Evolutionary conservation across 2,113 vertebrate genomes (phyloP).

Genomic region (Cyphomyrus discorhynchus): DNA sequence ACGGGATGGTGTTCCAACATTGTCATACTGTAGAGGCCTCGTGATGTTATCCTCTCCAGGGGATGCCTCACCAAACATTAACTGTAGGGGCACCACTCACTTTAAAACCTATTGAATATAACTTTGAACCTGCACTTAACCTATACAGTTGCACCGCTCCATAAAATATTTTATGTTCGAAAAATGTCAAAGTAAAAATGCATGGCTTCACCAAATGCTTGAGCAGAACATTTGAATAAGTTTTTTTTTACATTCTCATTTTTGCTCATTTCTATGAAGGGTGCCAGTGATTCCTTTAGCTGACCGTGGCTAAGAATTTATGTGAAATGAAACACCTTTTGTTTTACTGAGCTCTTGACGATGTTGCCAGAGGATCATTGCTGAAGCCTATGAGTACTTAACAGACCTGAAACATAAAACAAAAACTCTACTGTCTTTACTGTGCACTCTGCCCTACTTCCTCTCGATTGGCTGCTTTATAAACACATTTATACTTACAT

Average conservation of each 20-base stretch:
- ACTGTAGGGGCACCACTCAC: background rate
- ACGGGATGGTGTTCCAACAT: background rate
- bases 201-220: background rate
- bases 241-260: background rate
- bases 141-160: background rate
- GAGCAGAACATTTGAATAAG: background rate
- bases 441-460: background rate
- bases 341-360: background rate
- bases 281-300: background rate
- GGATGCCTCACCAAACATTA: background rate
- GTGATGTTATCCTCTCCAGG: background rate
- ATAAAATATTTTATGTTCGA: background rate
- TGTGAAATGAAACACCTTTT: background rate
- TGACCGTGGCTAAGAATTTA: background rate
- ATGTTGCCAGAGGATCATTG: background rate
- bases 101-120: background rate
- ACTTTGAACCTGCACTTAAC: background rate
- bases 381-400: background rate
- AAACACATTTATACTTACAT: constrained; percentile 4
- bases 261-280: background rate
- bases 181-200: background rate
- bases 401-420: background rate
- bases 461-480: background rate
- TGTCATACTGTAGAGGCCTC: background rate
- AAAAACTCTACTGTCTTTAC: background rate